Evolutionary conservation across 2,113 vertebrate species (phyloP).

Genomic region (Eulemur macaco): DNA sequence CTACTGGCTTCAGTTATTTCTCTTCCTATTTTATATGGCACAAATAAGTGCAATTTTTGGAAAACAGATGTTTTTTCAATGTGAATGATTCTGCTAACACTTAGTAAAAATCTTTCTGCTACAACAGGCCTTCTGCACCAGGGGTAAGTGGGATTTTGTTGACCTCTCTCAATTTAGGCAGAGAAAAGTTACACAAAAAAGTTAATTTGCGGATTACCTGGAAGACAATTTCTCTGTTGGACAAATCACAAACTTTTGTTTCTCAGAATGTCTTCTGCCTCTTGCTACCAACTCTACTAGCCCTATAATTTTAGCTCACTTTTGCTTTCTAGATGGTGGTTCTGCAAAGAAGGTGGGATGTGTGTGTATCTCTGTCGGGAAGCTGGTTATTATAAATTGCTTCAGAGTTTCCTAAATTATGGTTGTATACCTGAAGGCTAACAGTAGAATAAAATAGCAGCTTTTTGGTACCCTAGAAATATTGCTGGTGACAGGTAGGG

Average conservation of each 20-base stretch:
- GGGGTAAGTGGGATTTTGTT: not conserved
- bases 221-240: not conserved
- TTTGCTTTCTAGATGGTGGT: not conserved
- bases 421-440: not conserved
- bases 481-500: not conserved
- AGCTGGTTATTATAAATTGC: not conserved
- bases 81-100: slow-evolving; percentile 26
- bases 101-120: not conserved
- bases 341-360: not conserved
- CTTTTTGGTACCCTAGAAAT: not conserved
- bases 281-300: not conserved
- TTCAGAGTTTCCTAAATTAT: not conserved
- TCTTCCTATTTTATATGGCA: slow-evolving; percentile 56
- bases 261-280: not conserved
- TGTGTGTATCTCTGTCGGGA: not conserved
- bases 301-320: not conserved
- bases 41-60: slow-evolving; percentile 18
- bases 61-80: slow-evolving; percentile 16
- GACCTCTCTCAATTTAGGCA: not conserved
- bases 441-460: not conserved
- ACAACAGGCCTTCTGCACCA: not conserved
- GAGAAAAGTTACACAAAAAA: not conserved
- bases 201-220: not conserved
- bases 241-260: not conserved
- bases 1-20: slow-evolving; percentile 33